Base-by-base conservation (phyloP, 2,888 invertebrate genomes). In the Acronicta psi region DNA sequence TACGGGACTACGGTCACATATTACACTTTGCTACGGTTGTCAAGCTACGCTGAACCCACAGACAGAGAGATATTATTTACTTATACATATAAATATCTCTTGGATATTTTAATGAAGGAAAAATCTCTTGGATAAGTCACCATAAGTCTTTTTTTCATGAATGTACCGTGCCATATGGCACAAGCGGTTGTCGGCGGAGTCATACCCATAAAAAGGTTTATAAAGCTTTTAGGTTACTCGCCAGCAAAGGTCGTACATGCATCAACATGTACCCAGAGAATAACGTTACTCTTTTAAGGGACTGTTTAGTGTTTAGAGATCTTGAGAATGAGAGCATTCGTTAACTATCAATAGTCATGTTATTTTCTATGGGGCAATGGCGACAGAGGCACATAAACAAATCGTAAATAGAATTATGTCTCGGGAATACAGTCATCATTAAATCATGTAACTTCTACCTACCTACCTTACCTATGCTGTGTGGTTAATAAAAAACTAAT, bases 141-240 rank as follows among this genome's bases (percentile, higher is more conserved):
- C 50, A 29, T 58, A 62, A 69, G 56, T 70, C 47, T 45, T 61
- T 56, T 67, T 71, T 59, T 64, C 78, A 64, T 76, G 85, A 83
- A 76, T 86, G 90, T 91, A 89, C 87, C 50, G 71, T 77, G 81
- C 91, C 93, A 93, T 93, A 93, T 93, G 93, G 92, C 80, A 73
- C 71, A 71, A 79, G 80, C 86, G 83, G 82, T 81, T 82, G 81
- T 84, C 82, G 86, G 82, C 87, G 81, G 86, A 86, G 84, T 87
- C 90, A 85, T 84, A 86, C 65, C 92, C 90, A 88, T 93, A 92
- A 89, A 83, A 91, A 83, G 88, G 86, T 83, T 84, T 84, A 85
- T 82, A 83, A 78, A 88, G 87, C 88, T 86, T 88, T 91, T 88
- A 88, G 84, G 83, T 88, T 83, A 81, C 77, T 75, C 74, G 81